A percentile compares a stretch with the other conserved stretches of the same genome.
Evolutionary conservation across 2,888 invertebrate species (phyloP).

Genomic region (Cantharis nigra): DNA sequence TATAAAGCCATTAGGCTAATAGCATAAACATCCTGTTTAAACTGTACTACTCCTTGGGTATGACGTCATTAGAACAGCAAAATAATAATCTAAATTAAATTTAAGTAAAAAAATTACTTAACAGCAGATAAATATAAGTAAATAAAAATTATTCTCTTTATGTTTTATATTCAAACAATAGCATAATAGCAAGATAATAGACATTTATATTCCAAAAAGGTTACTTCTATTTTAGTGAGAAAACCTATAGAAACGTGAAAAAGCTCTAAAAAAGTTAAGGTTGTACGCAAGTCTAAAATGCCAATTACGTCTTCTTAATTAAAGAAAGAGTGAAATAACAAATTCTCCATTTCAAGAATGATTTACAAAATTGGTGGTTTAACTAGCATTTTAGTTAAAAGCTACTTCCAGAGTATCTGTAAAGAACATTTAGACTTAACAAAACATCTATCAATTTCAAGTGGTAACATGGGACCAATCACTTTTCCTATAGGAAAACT

Average conservation of each 20-base stretch:
- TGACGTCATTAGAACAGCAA: not conserved
- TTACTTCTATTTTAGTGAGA: not conserved
- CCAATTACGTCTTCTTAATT: not conserved
- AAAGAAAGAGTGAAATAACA: not conserved
- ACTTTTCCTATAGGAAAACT: constrained; percentile 33
- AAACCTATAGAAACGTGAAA: not conserved
- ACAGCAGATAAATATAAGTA: not conserved
- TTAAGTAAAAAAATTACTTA: not conserved
- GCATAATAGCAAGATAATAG: not conserved
- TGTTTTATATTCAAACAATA: not conserved
- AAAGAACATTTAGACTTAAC: constrained; percentile 29
- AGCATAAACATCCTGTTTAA: not conserved
- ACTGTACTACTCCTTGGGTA: not conserved
- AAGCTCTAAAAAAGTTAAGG: not conserved
- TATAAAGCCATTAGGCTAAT: not conserved
- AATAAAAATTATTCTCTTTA: not conserved
- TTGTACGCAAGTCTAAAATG: not conserved
- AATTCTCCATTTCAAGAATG: constrained; percentile 1
- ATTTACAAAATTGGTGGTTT: constrained; percentile 23
- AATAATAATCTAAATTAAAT: not conserved
- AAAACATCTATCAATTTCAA: constrained; percentile 35
- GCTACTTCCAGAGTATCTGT: constrained; percentile 23
- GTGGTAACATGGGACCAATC: constrained; percentile 35
- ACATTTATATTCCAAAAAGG: not conserved
- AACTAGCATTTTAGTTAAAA: constrained; percentile 29